Evolutionary conservation across 2,888 invertebrate species (phyloP), one percentile per base, ranked within the genome.

Genomic region (Eilema depressum): DNA sequence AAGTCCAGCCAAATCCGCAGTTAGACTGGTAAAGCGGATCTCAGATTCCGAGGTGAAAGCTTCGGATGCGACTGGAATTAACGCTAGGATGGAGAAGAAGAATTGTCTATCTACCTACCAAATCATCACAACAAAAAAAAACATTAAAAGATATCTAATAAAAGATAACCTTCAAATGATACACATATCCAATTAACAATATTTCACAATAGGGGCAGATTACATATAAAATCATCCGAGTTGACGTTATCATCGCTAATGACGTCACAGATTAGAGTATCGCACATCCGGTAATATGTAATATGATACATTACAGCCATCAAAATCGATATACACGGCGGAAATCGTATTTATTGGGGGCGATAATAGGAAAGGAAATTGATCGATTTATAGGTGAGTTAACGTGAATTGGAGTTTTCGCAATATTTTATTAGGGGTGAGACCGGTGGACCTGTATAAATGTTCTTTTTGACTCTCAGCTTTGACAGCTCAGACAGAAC

Each of bases 211-310:
- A n/a, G 53, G 47, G n/a, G 17, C 53, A 53, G 53, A 63, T 63
- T 17, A n/a, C 47, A 47, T 64, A 28, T 20, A 64, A 26, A 64
- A 64, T 64, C 47, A 26, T n/a, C 12, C 53, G 0, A 11, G 20
- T 26, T 63, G 47, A 23, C 37, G 17, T 26, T 59, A 59, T 59
- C 59, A 26, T 17, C 26, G 26, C 26, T 26, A 26, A 56, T 63
- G 68, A 47, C 61, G 47, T 61, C 65, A 65, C 14, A 33, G 65
- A 70, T 70, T 61, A 70, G 69, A 66, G 56, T 60, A 60, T 60
- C n/a, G 65, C 26, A 65, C 61, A 66, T 70, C 65, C 65, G 69
- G 61, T 20, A 56, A 68, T 63, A 66, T 41, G 23, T 23, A 53
- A 68, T 56, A 66, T 41, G 17, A 28, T 26, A 56, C 30, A 33